These are phyloP conservation scores for Eumaeus atala DNA, from an alignment of 1,140 invertebrate species.

Conservation along the genomic window DNA sequence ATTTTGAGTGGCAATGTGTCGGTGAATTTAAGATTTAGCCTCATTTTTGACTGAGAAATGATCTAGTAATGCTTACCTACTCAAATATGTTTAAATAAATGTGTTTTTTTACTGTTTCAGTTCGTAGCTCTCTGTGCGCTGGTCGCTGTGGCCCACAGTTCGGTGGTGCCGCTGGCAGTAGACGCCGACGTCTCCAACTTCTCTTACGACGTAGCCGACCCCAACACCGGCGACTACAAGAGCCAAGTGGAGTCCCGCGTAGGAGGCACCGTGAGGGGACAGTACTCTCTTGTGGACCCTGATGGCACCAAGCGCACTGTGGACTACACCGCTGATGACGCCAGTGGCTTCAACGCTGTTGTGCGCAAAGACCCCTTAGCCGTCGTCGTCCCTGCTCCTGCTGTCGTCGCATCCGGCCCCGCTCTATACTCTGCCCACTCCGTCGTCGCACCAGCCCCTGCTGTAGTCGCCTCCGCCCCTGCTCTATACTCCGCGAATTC, in stretches of 20 bases:
- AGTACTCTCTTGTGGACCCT: slow-evolving; percentile 49
- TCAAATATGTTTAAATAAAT: too few species aligned
- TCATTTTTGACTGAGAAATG: too few species aligned
- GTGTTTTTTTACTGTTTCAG: slow-evolving; percentile 14
- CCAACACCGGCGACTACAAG: slow-evolving; percentile 57
- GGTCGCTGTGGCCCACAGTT: slow-evolving; percentile 14
- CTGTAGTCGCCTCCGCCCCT: neutral
- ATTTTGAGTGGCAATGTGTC: too few species aligned
- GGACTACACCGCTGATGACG: slow-evolving; percentile 53
- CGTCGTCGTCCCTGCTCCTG: too few species aligned
- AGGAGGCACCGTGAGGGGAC: slow-evolving; percentile 72
- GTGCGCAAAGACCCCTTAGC: slow-evolving; percentile 34
- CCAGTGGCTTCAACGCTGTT: slow-evolving; percentile 57
- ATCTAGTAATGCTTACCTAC: too few species aligned
- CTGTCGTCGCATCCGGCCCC: too few species aligned
- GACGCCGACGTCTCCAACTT: slow-evolving; percentile 32
- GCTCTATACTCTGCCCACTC: too few species aligned
- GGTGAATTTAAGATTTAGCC: too few species aligned
- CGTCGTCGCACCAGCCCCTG: too few species aligned
- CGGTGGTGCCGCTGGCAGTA: slow-evolving; percentile 7
- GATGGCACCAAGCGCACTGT: slow-evolving; percentile 58
- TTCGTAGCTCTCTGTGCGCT: neutral
- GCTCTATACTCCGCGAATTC: too few species aligned
- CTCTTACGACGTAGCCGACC: slow-evolving; percentile 18
- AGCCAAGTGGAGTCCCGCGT: slow-evolving; percentile 52